A percentile compares a stretch with the other conserved stretches of the same genome.
Conservation (phyloP, 2,113 vertebrate genomes). For the Cyanoliseus patagonus region DNA sequence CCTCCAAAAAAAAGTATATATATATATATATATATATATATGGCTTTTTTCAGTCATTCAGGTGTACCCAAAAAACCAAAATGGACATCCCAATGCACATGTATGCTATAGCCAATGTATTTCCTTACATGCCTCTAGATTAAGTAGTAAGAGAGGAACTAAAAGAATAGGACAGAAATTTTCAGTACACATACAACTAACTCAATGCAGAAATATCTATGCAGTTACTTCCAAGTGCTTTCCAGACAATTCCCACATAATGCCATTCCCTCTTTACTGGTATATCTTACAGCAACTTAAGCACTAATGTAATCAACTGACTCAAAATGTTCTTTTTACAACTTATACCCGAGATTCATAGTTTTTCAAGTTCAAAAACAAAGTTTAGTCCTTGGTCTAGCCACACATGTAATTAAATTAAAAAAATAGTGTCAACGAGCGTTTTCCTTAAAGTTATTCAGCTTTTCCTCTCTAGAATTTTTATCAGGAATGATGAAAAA, state of each 20-base stretch:
- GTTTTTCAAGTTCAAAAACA: background rate
- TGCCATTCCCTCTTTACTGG: background rate
- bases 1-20: background rate
- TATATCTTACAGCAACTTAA: background rate
- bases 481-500: background rate
- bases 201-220: background rate
- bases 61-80: background rate
- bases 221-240: background rate
- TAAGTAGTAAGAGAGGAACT: background rate
- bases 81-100: background rate
- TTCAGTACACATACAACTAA: background rate
- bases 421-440: background rate
- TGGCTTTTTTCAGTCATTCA: background rate
- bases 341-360: background rate
- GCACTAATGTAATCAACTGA: background rate
- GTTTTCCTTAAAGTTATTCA: background rate
- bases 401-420: background rate
- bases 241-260: background rate
- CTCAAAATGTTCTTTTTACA: background rate
- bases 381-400: background rate
- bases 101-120: background rate
- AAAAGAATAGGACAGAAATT: background rate
- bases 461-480: background rate
- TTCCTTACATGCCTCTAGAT: background rate
- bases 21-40: background rate